Conservation (phyloP, 2,113 vertebrate genomes). For the Zapornia atra region DNA sequence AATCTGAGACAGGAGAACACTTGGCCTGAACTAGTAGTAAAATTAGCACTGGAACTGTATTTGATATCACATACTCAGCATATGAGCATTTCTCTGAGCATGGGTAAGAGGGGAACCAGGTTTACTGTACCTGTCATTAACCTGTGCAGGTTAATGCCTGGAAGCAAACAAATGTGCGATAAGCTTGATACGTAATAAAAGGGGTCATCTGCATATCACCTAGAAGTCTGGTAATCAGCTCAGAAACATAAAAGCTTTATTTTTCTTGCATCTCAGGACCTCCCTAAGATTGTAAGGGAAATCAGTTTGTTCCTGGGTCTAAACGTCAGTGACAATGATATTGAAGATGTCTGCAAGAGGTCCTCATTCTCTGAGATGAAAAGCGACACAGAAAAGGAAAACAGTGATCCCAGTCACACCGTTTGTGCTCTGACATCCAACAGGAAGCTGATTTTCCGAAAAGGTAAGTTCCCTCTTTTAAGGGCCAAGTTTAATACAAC, state of each 20-base stretch:
- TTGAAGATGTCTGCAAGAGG: constrained; percentile 66
- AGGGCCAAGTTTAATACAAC: background rate
- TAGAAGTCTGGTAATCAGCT: background rate
- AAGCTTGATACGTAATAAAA: background rate
- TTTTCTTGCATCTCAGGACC: constrained; percentile 56
- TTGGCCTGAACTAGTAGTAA: background rate
- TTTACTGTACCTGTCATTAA: background rate
- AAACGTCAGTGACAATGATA: constrained; percentile 17
- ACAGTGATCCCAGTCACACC: constrained; percentile 17
- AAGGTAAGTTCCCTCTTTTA: constrained; percentile 40
- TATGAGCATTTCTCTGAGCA: background rate
- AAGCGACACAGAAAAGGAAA: constrained; percentile 63
- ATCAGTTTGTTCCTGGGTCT: constrained; percentile 68
- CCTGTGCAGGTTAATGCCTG: background rate
- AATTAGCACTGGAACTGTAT: background rate
- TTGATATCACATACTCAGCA: background rate
- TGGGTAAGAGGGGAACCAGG: background rate
- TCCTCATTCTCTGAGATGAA: constrained; percentile 78
- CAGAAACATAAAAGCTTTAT: background rate
- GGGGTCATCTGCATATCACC: background rate
- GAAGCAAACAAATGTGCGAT: background rate
- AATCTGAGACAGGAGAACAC: background rate
- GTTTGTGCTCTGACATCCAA: constrained; percentile 73
- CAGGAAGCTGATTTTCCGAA: constrained; percentile 68
- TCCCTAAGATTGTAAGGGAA: constrained; percentile 63